Evolutionary conservation across 2,888 invertebrate species (phyloP).

Genomic region (Parasteatoda lunata): DNA sequence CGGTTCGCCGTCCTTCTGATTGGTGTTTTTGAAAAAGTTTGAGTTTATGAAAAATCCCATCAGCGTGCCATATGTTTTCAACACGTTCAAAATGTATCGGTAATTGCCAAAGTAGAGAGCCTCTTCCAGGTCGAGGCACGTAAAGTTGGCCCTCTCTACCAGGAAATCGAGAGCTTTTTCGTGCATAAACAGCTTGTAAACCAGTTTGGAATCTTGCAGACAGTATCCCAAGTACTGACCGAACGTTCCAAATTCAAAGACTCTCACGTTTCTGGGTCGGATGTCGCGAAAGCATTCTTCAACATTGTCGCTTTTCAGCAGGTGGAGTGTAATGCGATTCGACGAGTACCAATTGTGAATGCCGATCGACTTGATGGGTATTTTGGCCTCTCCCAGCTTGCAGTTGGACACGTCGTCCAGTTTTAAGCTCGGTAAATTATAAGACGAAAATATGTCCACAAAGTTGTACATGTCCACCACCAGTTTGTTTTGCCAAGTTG

Average conservation of each 20-base stretch:
- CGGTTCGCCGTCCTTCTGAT: not conserved
- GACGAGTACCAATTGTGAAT: constrained; percentile 36
- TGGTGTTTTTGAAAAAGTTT: constrained; percentile 16
- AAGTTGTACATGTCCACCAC: constrained; percentile 34
- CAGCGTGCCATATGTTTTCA: constrained; percentile 34
- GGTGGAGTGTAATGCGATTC: not conserved
- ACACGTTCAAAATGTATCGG: constrained; percentile 12
- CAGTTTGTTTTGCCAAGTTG: constrained; percentile 25
- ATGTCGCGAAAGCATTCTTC: constrained; percentile 11
- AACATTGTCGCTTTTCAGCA: not conserved
- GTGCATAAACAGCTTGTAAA: constrained; percentile 21
- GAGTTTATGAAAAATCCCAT: constrained; percentile 32
- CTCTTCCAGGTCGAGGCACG: constrained; percentile 8
- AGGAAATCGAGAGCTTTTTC: constrained; percentile 27
- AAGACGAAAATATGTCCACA: constrained; percentile 36
- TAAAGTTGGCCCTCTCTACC: constrained; percentile 33
- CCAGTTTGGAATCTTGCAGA: constrained; percentile 34
- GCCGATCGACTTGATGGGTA: constrained; percentile 26
- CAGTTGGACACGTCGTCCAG: constrained; percentile 22
- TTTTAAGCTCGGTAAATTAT: constrained; percentile 49
- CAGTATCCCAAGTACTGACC: constrained; percentile 24
- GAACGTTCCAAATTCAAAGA: constrained; percentile 42
- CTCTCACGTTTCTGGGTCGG: not conserved
- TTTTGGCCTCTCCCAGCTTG: constrained; percentile 17
- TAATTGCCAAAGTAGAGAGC: constrained; percentile 39